Conservation (phyloP, 2,113 vertebrate genomes). For the Empidonax traillii region DNA sequence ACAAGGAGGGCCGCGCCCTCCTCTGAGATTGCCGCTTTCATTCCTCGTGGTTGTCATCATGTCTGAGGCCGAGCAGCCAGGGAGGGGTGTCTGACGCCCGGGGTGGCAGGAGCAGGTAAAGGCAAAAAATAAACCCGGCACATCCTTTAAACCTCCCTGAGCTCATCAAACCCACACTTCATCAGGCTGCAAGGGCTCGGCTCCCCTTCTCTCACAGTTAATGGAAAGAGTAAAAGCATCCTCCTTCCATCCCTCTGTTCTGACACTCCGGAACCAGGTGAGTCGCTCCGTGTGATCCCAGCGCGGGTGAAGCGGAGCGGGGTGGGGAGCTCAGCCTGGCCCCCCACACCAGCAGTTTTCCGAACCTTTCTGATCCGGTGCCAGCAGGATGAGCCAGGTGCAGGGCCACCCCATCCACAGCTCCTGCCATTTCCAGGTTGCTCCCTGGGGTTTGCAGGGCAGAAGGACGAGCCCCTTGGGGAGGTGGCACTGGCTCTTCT, state of each 20-base stretch:
- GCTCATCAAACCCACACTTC: not conserved
- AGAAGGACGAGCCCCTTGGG: rapidly evolving
- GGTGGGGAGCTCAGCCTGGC: not conserved
- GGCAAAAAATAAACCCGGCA: not conserved
- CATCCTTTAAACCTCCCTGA: not conserved
- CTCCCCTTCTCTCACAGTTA: not conserved
- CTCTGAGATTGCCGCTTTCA: not conserved
- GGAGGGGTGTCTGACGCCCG: not conserved
- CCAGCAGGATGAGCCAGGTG: rapidly evolving
- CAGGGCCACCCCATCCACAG: not conserved
- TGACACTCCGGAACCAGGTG: rapidly evolving
- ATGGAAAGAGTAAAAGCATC: not conserved
- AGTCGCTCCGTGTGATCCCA: rapidly evolving
- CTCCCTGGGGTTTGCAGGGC: not conserved
- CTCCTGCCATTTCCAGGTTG: not conserved
- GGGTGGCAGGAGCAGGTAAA: not conserved
- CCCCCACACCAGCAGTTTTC: not conserved
- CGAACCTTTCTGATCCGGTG: not conserved
- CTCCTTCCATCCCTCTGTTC: not conserved
- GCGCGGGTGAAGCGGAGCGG: not conserved
- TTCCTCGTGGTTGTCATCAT: not conserved
- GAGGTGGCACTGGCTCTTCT: not conserved
- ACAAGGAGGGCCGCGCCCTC: not conserved
- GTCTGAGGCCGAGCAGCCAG: not conserved
- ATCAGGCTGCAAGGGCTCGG: not conserved